A percentile compares a stretch with the other conserved stretches of the same genome.
phyloP scores from a whole-genome alignment of 2,113 vertebrate genomes.

The Saguinus midas region DNA sequence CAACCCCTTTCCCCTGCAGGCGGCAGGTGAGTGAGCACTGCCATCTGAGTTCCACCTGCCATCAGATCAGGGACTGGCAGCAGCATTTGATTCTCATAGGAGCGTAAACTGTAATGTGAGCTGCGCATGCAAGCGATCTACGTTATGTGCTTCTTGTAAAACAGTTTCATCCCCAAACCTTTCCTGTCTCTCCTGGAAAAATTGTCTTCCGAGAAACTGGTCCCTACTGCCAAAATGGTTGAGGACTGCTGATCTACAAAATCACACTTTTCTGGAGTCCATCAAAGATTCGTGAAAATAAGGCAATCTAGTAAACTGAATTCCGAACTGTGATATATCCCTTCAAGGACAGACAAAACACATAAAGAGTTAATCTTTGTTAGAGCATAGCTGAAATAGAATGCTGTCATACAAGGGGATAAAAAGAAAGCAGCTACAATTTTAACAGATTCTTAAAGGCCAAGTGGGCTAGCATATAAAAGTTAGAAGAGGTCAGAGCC shows the following conservation, averaged over 20 bases:
- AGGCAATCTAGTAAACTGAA: background rate
- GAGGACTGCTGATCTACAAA: background rate
- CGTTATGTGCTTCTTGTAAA: too few species aligned
- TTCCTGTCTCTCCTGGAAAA: too few species aligned
- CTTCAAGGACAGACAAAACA: background rate
- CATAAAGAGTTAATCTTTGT: background rate
- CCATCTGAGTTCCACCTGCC: too few species aligned
- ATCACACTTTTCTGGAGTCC: background rate
- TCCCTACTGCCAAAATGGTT: too few species aligned
- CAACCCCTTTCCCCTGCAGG: too few species aligned
- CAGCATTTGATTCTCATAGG: too few species aligned
- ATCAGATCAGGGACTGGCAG: accelerated
- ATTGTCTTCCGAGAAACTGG: too few species aligned
- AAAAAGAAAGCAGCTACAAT: background rate
- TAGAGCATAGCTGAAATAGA: background rate
- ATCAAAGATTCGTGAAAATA: background rate
- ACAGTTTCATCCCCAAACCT: too few species aligned
- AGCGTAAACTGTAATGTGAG: too few species aligned
- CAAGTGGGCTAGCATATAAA: background rate
- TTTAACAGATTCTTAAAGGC: background rate
- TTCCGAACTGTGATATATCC: background rate
- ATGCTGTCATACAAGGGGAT: background rate
- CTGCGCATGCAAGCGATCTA: too few species aligned
- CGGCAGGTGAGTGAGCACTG: too few species aligned
- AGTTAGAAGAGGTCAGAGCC: background rate